Base-by-base conservation (phyloP, 2,888 invertebrate species). In the Nipponacmea schrenckii region DNA sequence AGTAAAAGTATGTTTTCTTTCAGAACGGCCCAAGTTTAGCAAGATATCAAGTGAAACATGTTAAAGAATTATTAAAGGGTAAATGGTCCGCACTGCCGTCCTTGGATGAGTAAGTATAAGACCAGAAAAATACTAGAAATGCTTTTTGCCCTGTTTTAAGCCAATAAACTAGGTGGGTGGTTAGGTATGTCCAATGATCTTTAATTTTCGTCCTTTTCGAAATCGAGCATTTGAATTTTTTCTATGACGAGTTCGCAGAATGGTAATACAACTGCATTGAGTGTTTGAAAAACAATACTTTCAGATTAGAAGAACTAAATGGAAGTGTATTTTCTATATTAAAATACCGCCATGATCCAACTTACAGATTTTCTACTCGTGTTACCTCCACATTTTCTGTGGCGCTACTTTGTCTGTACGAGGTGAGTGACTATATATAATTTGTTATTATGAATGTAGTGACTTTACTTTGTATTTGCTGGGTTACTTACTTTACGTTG, bases 391-490 rank as follows among this genome's bases (percentile, higher is more conserved):
- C 76, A 12, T 71, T 75, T 45, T 74, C 74, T 15, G 78, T 78
- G 15, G 71, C 76, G 14, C n/a, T 78, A 7, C 71, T 78, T 15
- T 77, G 78, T 74, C 48, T 77, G 10, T 78, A 77, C 64, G 75
- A 78, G 76, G 78, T 78, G 64, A 27, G 64, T 48, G 39, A 39
- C 64, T 76, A 75, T 8, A 72, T 74, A 5, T 66, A 65, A 17
- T 74, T 78, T 17, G 69, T 74, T 20, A 69, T 69, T 46, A 75
- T 75, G 12, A 68, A 73, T 26, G 72, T 71, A 12, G 78, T 78
- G 15, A 69, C 76, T 17, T 20, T 78, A 7, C 71, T 78, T 15
- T 77, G 78, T 74, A 44, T 77, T 14, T 77, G 76, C 75, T 78
- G 66, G 24, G 62, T 48, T 5, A 39, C 66, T 76, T 76, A 69